phyloP scores from a whole-genome alignment of 2,797 vertebrate species.

The Denticeps clupeoides region DNA sequence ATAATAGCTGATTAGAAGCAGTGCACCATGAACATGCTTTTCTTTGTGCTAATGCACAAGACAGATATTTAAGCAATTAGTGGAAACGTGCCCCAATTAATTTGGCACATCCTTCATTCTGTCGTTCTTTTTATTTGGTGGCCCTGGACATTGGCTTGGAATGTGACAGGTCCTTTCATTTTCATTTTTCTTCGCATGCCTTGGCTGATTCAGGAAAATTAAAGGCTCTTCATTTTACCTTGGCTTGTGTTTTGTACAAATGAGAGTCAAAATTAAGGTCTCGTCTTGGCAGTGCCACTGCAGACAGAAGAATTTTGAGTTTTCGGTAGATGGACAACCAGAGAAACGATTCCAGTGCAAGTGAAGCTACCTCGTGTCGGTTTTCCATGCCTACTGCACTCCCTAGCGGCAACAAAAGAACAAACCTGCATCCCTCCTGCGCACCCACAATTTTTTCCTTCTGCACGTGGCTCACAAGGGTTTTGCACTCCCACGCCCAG shows the following conservation, averaged over 20 bases:
- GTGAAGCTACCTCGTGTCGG: neutral
- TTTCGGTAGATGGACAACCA: no score
- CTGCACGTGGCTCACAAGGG: neutral
- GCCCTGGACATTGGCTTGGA: neutral
- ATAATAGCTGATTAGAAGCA: no score
- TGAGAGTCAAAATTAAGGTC: no score
- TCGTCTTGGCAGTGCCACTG: no score
- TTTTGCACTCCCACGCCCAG: no score
- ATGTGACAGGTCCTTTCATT: neutral
- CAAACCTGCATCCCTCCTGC: constrained; percentile 11
- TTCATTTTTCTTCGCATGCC: no score
- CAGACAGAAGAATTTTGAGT: no score
- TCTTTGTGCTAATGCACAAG: neutral
- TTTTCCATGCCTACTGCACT: constrained; percentile 16
- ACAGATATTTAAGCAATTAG: neutral
- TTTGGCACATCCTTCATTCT: neutral
- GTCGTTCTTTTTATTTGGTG: neutral
- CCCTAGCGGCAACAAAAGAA: constrained; percentile 53
- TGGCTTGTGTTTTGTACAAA: no score
- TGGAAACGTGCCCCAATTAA: neutral
- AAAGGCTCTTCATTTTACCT: no score
- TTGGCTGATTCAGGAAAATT: no score
- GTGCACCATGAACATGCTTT: no score
- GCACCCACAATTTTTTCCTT: constrained; percentile 1
- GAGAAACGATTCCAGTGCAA: no score